Evolutionary conservation across 2,797 vertebrate species (phyloP), one percentile per base, ranked within the genome.

Genomic region (Helicolenus hilgendorfi): DNA sequence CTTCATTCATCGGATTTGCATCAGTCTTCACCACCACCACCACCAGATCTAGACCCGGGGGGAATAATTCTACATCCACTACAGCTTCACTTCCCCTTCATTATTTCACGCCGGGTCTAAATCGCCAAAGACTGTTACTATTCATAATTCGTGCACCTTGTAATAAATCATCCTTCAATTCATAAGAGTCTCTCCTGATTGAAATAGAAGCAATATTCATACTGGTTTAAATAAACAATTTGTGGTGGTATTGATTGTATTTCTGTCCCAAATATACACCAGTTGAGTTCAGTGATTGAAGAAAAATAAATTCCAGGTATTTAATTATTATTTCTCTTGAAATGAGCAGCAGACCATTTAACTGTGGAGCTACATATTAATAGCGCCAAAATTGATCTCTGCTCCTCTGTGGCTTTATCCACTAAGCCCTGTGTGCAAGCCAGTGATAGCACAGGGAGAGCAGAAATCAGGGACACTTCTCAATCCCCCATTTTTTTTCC

Each of bases 381-480:
- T 33, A 53, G 35, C 22, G 1, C 41, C 41, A 64, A 33, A 55
- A 62, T 85, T 59, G 75, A 86, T 90, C 70, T 83, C 26, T 64
- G 56, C 53, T 76, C 35, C 35, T 83, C 65, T 41, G 13, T 38
- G 35, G 74, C 55, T 86, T 77, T 68, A 78, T 87, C 70, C 53
- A 64, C 53, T 71, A 45, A 82, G 33, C 68, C 72, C 69, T 80
- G 72, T 83, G 84, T 91, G 86, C 41, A 72, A 69, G n/a, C 60
- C 41, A 49, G 20, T 38, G 81, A 91, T 75, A 83, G 81, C 85
- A 65, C 58, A 65, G 27, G 11, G 72, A 71, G 58, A 81, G 65
- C 64, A 59, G 74, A 62, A 77, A 77, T 60, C 74, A 84, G 71
- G 33, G 45, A 79, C 72, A 49, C 68, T 64, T 35, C 62, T 70